Base-by-base conservation (phyloP, 1,140 invertebrate genomes). In the Cotesia glomerata region DNA sequence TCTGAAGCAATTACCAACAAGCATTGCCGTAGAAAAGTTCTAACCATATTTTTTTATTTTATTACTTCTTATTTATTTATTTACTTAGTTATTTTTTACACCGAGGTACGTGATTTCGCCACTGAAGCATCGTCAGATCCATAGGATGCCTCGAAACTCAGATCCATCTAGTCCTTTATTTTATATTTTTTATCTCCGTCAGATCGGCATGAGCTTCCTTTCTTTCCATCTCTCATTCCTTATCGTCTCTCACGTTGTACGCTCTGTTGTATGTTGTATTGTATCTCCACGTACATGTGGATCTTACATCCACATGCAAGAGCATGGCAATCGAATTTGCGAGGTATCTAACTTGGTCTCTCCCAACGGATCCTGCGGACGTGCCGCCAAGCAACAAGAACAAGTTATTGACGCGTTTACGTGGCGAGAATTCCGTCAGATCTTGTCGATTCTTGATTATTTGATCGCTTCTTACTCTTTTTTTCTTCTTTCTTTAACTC, bases 1-100 rank as follows among this genome's bases (percentile, higher is more conserved):
- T 72, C 70, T 64, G 36, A 67, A 75, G 74, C 80, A 80, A 80
- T 84, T 82, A 82, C 79, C 67, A 66, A 72, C 32, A 74, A 76
- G 75, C 78, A 80, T 75, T 72, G 76, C 39, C 39, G 39, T 11
- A 39, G 39, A 36, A 35, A 70, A 76, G 75, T 74, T 79, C 18
- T 58, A 70, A 14, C 51, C 64, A 26, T 75, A 70, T 74, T 79
- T 74, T 74, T 72, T n/a, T 13, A 51, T 52, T 58, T 62, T 70
- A 49, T 56, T 71, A 7, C 45, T n/a, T 5, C 34, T 18, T 54
- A 45, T 26, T 64, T 39, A 39, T 58, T 71, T 71, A 34, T 71
- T 71, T 39, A 4, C 52, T n/a, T 69, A 56, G 5, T n/a, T 62
- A 62, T 26, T 62, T 35, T 45, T 45, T 63, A 11, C 32, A 4